Evolutionary conservation across 1,140 invertebrate species (phyloP), one percentile per base, ranked within the genome.

Genomic region (Bombus superbus): DNA sequence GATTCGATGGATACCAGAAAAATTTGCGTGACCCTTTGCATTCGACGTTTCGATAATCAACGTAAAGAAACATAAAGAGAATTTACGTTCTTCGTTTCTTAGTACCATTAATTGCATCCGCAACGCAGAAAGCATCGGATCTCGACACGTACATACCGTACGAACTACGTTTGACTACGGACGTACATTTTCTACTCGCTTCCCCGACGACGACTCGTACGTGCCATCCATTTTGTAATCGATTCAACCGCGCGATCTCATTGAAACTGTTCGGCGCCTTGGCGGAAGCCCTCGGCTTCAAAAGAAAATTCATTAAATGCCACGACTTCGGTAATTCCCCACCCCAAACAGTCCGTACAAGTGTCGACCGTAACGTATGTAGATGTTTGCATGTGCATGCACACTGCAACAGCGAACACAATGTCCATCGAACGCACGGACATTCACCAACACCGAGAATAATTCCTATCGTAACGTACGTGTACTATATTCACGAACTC

Each of bases 211-310:
- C n/a, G 8, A 18, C 10, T 47, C 72, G 10, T 44, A 40, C 42
- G 28, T 73, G n/a, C 15, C n/a, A 32, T 44, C 72, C 44, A 25
- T 28, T 32, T 42, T 77, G 38, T 32, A 78, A 79, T 68, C 40
- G 76, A 79, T 66, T 38, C 32, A 69, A 42, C 22, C 47, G 13
- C 10, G 28, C 13, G 75, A 77, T 80, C 64, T 47, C 44, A 80
- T 38, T 69, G 78, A 69, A 80, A 80, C 42, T 28, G 62, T 79
- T 80, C 32, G n/a, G 25, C 64, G n/a, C 78, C 32, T 53, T 28
- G 28, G 11, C 64, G 9, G 73, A 42, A 94, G 94, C 15, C 32
- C 10, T 15, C 13, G 32, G 28, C 40, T 40, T 82, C 72, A 5
- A 64, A 75, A 75, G 81, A 75, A 83, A 83, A 83, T 62, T 83